Evolutionary conservation across 2,113 vertebrate species (phyloP).

Genomic region (Sarotherodon lohbergeri): DNA sequence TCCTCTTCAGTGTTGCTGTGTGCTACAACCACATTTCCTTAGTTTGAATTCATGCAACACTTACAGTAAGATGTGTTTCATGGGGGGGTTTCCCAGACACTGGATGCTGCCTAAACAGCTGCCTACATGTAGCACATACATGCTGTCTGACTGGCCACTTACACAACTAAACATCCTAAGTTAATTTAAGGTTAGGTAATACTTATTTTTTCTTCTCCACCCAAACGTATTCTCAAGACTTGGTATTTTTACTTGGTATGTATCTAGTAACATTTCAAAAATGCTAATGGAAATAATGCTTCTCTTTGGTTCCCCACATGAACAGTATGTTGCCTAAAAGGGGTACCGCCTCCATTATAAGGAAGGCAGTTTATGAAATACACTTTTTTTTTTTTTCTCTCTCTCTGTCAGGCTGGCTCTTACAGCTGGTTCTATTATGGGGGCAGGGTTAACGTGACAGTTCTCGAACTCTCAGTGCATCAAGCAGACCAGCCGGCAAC

Average conservation of each 20-base stretch:
- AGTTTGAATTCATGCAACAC: background rate
- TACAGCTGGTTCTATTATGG: slow-evolving; percentile 27
- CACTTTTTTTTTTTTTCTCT: background rate
- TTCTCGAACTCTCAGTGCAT: slow-evolving; percentile 42
- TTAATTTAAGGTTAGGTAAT: background rate
- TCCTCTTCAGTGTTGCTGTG: background rate
- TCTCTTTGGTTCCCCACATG: background rate
- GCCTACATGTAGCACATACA: background rate
- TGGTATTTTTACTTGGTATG: background rate
- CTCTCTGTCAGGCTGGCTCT: background rate
- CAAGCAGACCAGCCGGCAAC: slow-evolving; percentile 3
- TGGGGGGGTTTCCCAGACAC: background rate
- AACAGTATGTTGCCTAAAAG: background rate
- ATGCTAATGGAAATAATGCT: background rate
- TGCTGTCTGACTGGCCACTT: background rate
- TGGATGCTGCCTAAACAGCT: background rate
- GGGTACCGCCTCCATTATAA: background rate
- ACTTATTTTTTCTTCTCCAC: background rate
- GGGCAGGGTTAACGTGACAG: slow-evolving; percentile 46
- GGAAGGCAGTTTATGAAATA: background rate
- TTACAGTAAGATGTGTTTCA: background rate
- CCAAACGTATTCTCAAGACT: background rate
- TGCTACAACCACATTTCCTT: background rate
- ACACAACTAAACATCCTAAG: background rate
- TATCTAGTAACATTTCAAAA: background rate